Evolutionary conservation across 1,140 invertebrate genomes (phyloP).

Genomic region (Chionoecetes opilio): DNA sequence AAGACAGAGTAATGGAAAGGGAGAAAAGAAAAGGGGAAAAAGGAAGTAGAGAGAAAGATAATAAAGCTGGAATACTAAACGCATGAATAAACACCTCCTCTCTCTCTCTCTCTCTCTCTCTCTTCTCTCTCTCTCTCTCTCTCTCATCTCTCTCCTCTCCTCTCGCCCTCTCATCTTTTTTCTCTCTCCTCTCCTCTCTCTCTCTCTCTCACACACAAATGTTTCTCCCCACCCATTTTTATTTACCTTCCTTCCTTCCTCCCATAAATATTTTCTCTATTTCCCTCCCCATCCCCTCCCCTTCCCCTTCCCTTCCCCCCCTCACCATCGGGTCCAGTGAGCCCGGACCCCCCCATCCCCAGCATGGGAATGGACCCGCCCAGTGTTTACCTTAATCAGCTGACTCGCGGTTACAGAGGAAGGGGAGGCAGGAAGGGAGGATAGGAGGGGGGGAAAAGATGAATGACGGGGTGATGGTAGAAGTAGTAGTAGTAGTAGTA

Average conservation of each 20-base stretch:
- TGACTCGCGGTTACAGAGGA: background rate
- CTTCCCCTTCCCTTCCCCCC: background rate
- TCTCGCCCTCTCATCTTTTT: background rate
- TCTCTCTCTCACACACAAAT: too few species aligned
- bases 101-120: too few species aligned
- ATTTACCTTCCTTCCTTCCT: too few species aligned
- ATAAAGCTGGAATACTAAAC: too few species aligned
- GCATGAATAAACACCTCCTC: too few species aligned
- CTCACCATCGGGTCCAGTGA: background rate
- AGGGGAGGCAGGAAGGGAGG: background rate
- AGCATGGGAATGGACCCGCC: background rate
- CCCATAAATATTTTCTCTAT: background rate
- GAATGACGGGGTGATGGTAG: background rate
- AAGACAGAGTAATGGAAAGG: background rate
- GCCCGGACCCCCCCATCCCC: background rate
- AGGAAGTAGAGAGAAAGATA: background rate
- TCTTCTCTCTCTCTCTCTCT: background rate
- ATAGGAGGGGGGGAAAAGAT: background rate
- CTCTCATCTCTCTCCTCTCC: too few species aligned
- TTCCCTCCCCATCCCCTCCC: background rate
- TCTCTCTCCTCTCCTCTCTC: background rate
- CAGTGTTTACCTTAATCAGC: slow-evolving; percentile 12
- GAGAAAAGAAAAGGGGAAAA: background rate
- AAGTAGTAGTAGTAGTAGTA: slow-evolving; percentile 4
- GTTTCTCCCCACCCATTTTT: too few species aligned